Percentiles rank a stretch among this genome's conserved stretches.
Evolutionary conservation across 2,888 invertebrate genomes (phyloP).

Genomic region (Phymatocera aterrima): DNA sequence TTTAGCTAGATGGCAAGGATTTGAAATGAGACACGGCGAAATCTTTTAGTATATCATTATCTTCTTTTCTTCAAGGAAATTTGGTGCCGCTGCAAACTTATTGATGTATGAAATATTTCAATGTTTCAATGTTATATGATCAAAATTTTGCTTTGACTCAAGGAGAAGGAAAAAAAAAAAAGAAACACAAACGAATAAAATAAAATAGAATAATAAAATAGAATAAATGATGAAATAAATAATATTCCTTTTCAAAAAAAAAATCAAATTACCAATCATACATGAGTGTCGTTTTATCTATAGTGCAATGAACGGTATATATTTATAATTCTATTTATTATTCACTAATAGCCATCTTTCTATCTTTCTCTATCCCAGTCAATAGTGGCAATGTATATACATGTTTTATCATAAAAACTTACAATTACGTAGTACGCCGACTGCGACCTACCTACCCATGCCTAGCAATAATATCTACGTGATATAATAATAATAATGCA

Average conservation of each 20-base stretch:
- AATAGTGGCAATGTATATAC: conserved; percentile 34
- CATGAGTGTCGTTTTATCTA: conserved; percentile 44
- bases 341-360: conserved; percentile 43
- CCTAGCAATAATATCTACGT: conserved; percentile 62
- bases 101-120: conserved; percentile 11
- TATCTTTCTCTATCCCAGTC: no score
- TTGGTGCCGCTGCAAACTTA: conserved; percentile 1
- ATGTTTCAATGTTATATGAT: conserved; percentile 11
- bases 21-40: conserved; percentile 37
- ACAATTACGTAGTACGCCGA: conserved; percentile 25
- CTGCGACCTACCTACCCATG: conserved; percentile 40
- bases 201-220: not conserved
- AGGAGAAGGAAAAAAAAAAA: not conserved
- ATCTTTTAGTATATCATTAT: no score
- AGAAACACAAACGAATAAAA: not conserved
- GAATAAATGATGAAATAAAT: not conserved
- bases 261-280: conserved; percentile 37
- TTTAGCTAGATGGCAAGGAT: conserved; percentile 49
- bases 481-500: conserved; percentile 61
- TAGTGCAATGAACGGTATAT: conserved; percentile 45
- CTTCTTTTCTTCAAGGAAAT: no score
- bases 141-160: conserved; percentile 39
- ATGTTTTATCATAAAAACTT: conserved; percentile 35
- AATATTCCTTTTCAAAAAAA: not conserved
- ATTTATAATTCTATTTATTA: conserved; percentile 44